Evolutionary conservation across 2,113 vertebrate species (phyloP).

Genomic region (Lota lota): DNA sequence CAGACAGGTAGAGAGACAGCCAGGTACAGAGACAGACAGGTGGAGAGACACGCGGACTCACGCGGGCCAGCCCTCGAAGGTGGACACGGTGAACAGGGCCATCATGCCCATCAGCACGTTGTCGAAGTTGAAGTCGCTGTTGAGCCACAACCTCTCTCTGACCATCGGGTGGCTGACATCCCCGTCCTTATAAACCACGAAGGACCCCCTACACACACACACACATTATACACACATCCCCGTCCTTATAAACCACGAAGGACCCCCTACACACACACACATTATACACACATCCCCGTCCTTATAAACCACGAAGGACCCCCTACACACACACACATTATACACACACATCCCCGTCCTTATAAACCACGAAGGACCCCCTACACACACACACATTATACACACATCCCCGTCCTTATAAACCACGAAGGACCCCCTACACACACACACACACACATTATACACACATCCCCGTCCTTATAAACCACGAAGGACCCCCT

Average conservation of each 20-base stretch:
- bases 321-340: background rate
- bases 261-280: constrained; percentile 4
- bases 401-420: too few species aligned
- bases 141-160: constrained; percentile 84
- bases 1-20: too few species aligned
- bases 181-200: constrained; percentile 90
- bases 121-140: constrained; percentile 95
- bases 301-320: too few species aligned
- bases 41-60: constrained; percentile 57
- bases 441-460: too few species aligned
- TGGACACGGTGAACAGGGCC: constrained; percentile 94
- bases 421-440: too few species aligned
- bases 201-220: constrained; percentile 75
- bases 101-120: constrained; percentile 94
- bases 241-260: too few species aligned
- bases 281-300: background rate
- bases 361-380: too few species aligned
- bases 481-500: too few species aligned
- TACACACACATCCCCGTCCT: too few species aligned
- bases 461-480: too few species aligned
- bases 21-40: too few species aligned
- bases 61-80: constrained; percentile 94
- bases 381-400: constrained; percentile 9
- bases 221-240: background rate
- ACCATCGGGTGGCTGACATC: constrained; percentile 88